Evolutionary conservation across 2,888 invertebrate genomes (phyloP), one percentile per base, ranked within the genome.

Genomic region (Eumacrocentrus americanus): DNA sequence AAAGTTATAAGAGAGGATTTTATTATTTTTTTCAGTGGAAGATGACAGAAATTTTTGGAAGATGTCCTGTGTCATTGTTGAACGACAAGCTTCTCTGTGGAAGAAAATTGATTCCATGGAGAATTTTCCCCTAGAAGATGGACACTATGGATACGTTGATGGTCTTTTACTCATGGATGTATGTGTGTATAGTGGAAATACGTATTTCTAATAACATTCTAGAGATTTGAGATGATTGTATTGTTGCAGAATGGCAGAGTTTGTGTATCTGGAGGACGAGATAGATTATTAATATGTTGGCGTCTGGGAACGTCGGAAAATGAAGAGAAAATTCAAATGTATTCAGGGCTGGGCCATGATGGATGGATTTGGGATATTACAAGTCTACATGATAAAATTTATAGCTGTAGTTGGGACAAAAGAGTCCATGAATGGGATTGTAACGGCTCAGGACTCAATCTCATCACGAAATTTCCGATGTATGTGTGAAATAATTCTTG

Each of bases 291-390:
- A 72, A 84, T 83, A 7, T 73, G 85, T 37, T 85, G 86, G 84
- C 81, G 82, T 68, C 77, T 86, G 9, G 44, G 51, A 20, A 5
- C 55, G 14, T 81, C 65, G 64, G 74, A 68, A 71, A 77, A 44
- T 50, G 65, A 65, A 44, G 52, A 47, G 6, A 58, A 58, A 7
- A 60, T 58, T 47, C 47, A 65, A 1, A 60, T 61, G 14, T 53
- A 63, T 35, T 77, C 75, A 40, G 75, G 79, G 52, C 81, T 83
- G 70, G 87, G 87, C 1, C 88, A 88, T 67, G 77, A 82, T 0
- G 88, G 88, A 40, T 88, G 88, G 88, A 85, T 88, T 7, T 88
- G 88, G 87, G 86, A 84, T 66, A 74, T 87, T 23, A 83, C 85
- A 3, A 79, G 84, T 16, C 75, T 80, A 62, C 80, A 84, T 16